Evolutionary conservation across 2,888 invertebrate genomes (phyloP).

Genomic region (Schizotus pectinicornis): DNA sequence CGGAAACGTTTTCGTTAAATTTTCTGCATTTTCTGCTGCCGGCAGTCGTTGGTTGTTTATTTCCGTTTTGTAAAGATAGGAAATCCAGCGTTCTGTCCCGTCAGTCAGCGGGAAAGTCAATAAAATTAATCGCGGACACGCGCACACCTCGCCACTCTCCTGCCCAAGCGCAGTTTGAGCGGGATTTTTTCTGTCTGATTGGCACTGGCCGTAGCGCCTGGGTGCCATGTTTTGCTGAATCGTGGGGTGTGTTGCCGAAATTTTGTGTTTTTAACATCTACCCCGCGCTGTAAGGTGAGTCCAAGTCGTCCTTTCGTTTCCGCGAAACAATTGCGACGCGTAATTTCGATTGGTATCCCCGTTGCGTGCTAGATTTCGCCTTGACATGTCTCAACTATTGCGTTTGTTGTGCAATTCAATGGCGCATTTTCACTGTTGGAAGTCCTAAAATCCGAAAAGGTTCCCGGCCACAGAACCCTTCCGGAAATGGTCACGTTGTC

Average conservation of each 20-base stretch:
- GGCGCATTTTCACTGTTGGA: conserved; percentile 34
- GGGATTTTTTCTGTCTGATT: conserved; percentile 52
- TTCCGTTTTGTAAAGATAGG: conserved; percentile 7
- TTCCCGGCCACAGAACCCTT: not conserved
- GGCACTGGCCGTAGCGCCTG: conserved; percentile 55
- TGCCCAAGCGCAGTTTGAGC: conserved; percentile 49
- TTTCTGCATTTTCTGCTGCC: too few relatives aligned
- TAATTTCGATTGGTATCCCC: too few relatives aligned
- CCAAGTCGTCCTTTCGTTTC: not conserved
- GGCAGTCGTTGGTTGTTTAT: too few relatives aligned
- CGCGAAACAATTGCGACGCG: conserved; percentile 9
- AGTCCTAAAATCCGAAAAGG: not conserved
- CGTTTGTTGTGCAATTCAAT: conserved; percentile 42
- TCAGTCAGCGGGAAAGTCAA: conserved; percentile 22
- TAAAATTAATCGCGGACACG: conserved; percentile 22
- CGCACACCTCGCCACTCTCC: conserved; percentile 15
- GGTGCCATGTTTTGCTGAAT: conserved; percentile 80
- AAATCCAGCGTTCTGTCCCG: conserved; percentile 22
- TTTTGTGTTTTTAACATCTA: conserved; percentile 52
- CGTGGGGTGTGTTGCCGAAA: conserved; percentile 66
- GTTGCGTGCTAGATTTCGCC: not conserved
- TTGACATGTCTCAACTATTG: conserved; percentile 3
- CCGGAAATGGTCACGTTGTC: not conserved
- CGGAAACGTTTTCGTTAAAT: too few relatives aligned
- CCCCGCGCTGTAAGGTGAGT: conserved; percentile 52